Percentiles rank a stretch among this genome's conserved stretches.
phyloP scores from a whole-genome alignment of 2,888 invertebrate species.

The Hyalella azteca region DNA sequence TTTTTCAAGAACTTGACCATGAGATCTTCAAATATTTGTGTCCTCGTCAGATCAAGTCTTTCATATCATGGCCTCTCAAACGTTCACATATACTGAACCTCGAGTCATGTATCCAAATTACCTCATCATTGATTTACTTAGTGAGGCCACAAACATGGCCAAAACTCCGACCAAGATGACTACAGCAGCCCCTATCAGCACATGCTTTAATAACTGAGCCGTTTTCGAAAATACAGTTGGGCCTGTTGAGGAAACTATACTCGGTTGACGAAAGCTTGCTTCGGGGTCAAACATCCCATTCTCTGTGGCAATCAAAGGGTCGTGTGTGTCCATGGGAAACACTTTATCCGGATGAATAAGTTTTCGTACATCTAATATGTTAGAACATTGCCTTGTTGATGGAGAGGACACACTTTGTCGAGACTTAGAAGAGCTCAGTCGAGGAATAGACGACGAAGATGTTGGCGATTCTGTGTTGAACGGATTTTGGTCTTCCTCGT shows the following conservation, averaged over 20 bases:
- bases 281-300: background rate
- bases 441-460: background rate
- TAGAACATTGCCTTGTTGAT: background rate
- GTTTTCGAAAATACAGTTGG: background rate
- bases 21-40: no score
- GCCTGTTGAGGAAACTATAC: background rate
- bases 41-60: no score
- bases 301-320: background rate
- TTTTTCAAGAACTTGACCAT: no score
- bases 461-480: background rate
- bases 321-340: background rate
- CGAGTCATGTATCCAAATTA: background rate
- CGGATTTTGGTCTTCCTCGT: background rate
- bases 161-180: background rate
- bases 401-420: background rate
- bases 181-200: background rate
- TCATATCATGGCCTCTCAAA: no score
- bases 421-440: background rate
- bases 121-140: constrained; percentile 3
- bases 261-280: background rate
- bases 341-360: constrained; percentile 4
- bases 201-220: background rate
- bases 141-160: constrained; percentile 7
- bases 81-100: no score
- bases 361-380: constrained; percentile 9